Percentiles rank a stretch among this genome's conserved stretches.
Evolutionary conservation across 2,113 vertebrate species (phyloP).

Genomic region (Drymodes brunneopygia): DNA sequence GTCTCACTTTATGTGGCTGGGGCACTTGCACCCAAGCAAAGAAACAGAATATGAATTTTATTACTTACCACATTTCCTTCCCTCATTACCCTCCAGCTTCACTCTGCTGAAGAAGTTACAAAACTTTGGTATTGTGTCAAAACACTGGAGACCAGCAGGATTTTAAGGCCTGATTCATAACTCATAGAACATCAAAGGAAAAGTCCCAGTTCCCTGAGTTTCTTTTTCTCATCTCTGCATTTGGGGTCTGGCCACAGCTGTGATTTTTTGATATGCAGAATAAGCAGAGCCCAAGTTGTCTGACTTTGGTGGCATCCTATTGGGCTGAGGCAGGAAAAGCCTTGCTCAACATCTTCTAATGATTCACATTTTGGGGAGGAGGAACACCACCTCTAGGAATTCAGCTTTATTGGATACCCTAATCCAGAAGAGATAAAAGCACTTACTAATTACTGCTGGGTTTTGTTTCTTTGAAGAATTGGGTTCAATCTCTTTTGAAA

Average conservation of each 20-base stretch:
- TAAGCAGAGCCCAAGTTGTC: background rate
- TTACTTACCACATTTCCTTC: background rate
- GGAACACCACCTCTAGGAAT: constrained; percentile 57
- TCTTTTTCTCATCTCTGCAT: background rate
- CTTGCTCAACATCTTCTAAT: background rate
- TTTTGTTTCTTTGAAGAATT: constrained; percentile 65
- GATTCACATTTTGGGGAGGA: background rate
- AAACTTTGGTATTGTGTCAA: background rate
- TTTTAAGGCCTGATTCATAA: background rate
- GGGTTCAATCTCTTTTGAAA: constrained; percentile 55
- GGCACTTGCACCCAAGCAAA: background rate
- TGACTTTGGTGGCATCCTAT: background rate
- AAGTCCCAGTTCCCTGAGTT: background rate
- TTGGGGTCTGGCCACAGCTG: background rate
- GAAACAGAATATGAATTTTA: background rate
- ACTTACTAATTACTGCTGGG: constrained; percentile 47
- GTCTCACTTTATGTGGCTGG: rapidly evolving
- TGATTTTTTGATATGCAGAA: background rate
- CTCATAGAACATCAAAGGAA: background rate
- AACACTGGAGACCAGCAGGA: background rate
- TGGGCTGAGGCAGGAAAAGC: background rate
- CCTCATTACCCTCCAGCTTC: background rate
- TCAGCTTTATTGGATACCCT: constrained; percentile 17
- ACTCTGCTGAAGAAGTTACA: background rate
- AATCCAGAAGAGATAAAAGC: constrained; percentile 60